Conservation (phyloP, 2,797 vertebrate species). For the Lagodon rhomboides region DNA sequence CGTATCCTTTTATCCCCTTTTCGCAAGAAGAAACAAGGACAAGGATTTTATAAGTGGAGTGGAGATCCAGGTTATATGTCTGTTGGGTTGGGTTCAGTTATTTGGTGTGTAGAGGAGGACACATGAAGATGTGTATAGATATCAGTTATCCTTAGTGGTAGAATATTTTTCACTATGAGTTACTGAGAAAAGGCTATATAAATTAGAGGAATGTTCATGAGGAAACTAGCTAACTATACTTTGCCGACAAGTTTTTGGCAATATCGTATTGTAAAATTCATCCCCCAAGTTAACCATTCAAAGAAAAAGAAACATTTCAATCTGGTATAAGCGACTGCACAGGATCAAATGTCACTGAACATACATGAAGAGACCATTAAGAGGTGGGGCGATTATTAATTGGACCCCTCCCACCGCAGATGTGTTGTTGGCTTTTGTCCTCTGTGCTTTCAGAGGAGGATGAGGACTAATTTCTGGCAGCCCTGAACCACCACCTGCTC, state of each 20-base stretch:
- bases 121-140: neutral
- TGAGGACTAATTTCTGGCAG: constrained; percentile 58
- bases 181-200: neutral
- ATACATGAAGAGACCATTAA: neutral
- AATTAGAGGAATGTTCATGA: constrained; percentile 1
- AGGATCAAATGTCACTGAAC: constrained; percentile 1
- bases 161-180: neutral
- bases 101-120: neutral
- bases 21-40: constrained; percentile 4
- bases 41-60: neutral
- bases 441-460: constrained; percentile 36
- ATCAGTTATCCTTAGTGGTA: neutral
- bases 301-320: neutral
- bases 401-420: constrained; percentile 36
- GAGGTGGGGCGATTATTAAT: constrained; percentile 17
- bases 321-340: too few relatives aligned
- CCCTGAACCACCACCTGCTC: constrained; percentile 57
- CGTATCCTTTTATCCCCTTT: constrained; percentile 90
- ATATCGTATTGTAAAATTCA: neutral
- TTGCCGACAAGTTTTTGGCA: neutral
- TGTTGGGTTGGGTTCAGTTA: neutral
- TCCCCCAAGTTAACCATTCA: neutral
- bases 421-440: constrained; percentile 49
- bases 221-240: neutral
- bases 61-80: neutral